Base-by-base conservation (phyloP, 2,888 invertebrate species). In the Scaptodrosophila latifasciaeformis region DNA sequence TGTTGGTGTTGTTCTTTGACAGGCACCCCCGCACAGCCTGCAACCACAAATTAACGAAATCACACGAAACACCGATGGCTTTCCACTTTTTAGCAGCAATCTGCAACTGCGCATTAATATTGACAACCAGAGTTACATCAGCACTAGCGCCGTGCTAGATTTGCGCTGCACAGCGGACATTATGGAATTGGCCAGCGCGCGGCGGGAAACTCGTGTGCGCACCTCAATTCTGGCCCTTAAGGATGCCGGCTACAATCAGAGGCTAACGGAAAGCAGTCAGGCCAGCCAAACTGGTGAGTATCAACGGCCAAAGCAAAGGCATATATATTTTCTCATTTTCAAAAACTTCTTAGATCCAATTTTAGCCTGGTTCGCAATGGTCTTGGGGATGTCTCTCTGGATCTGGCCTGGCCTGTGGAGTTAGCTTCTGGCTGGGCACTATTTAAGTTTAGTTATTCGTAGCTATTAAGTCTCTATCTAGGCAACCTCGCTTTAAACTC, bases 31-130 rank as follows among this genome's bases (percentile, higher is more conserved):
- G 45, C 76, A 70, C 58, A 76, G 81, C 49, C 68, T 86, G 21
- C 82, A 83, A 63, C 85, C 85, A 40, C 85, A 85, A 79, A 82
- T 84, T 72, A 85, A 85, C 65, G 86, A 86, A 68, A 81, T 84
- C 77, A 82, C 83, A 62, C 84, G 83, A 54, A 83, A 82, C 55
- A 64, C 70, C 42, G 83, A 86, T 46, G 86, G 86, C 54, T 86
- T 85, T 62, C 70, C 79, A 34, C 81, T 86, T 43, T 84, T 82
- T 54, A 77, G 82, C 46, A 84, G 85, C 70, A 86, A 78, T 67
- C 65, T 85, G 62, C 85, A 86, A 63, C 72, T 86, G 59, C 86
- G 85, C 50, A 81, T 86, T 54, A 81, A 82, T 61, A 81, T 86
- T 64, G 85, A 85, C 55, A 84, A 86, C 77, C 72, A 78, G 69